A percentile compares a stretch with the other conserved stretches of the same genome.
These are phyloP conservation scores for Bubalus kerabau DNA, from an alignment of 2,113 vertebrate genomes.

Conservation along the genomic window DNA sequence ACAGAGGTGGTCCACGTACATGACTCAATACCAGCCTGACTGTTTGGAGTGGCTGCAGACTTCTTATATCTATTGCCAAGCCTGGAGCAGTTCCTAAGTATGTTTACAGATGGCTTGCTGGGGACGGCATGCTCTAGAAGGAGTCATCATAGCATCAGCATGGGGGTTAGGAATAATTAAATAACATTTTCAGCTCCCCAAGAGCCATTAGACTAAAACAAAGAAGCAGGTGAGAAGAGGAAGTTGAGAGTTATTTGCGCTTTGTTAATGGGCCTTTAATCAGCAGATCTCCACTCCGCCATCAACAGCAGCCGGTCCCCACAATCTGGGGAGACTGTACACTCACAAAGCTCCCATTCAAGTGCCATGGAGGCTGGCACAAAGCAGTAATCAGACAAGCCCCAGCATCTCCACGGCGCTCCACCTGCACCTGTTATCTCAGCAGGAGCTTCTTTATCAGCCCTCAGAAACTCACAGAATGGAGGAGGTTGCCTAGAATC, in stretches of 20 bases:
- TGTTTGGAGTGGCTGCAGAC: neutral
- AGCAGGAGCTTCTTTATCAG: slow-evolving; percentile 65
- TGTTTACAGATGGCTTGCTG: neutral
- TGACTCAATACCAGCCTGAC: neutral
- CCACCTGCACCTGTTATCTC: slow-evolving; percentile 74
- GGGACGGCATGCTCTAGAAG: neutral
- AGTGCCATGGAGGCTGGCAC: slow-evolving; percentile 42
- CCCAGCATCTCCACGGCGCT: slow-evolving; percentile 36
- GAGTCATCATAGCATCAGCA: neutral
- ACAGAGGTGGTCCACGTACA: neutral
- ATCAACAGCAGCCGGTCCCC: neutral
- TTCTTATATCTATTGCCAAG: neutral
- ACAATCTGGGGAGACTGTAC: slow-evolving; percentile 36
- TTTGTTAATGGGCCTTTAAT: slow-evolving; percentile 49
- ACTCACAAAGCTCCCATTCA: slow-evolving; percentile 68
- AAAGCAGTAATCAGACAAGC: slow-evolving; percentile 71
- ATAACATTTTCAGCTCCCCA: slow-evolving; percentile 38
- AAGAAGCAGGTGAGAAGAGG: slow-evolving; percentile 61
- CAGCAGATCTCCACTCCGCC: neutral
- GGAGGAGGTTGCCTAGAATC: neutral
- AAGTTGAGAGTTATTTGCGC: slow-evolving; percentile 42
- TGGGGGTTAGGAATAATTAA: slow-evolving; percentile 43
- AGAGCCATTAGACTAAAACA: slow-evolving; percentile 1
- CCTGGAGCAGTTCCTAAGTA: neutral
- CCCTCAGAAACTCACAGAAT: slow-evolving; percentile 59